Evolutionary conservation across 1,140 invertebrate species (phyloP), one percentile per base, ranked within the genome.

Genomic region (Coboldia fuscipes): DNA sequence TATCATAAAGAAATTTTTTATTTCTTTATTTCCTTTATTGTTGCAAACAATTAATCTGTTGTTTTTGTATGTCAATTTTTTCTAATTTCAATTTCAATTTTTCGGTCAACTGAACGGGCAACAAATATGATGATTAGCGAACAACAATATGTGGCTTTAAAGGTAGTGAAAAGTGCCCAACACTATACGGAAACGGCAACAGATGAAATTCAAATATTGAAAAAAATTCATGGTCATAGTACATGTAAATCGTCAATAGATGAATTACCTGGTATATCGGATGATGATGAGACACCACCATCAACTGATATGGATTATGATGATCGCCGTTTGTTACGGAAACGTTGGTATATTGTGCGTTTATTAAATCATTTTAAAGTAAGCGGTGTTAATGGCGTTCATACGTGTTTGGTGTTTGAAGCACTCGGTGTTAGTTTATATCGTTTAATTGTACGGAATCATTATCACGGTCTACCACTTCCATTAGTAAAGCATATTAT

Each of bases 371-470:
- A 97, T 62, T 97, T 98, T 62, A 96, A 90, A 61, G 89, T 97
- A 44, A 83, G 77, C 46, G 93, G 94, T 41, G 78, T 93, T 22
- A 97, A 98, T 66, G 94, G 94, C 30, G 74, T 80, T 31, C 76
- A 80, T 57, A 82, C 96, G 36, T 97, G 90, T 58, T 90, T 97
- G 84, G 90, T 97, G 29, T 97, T 97, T 63, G 90, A 98, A 68
- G 94, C 98, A 31, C 66, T 98, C 37, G 94, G 94, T 33, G 79
- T 90, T 61, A 96, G 97, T 63, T 66, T 98, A 45, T 70, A 98
- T 42, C 98, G 97, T 62, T 62, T 98, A 42, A 98, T 99, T 42
- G 89, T 97, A 44, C 82, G 86, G 57, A 96, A 89, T 41, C 93
- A 94, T 61, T 98, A 98, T 62, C 75, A 82, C 58, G 94, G 94